Evolutionary conservation across 2,113 vertebrate species (phyloP), one percentile per base, ranked within the genome.

Genomic region (Chamaea fasciata): DNA sequence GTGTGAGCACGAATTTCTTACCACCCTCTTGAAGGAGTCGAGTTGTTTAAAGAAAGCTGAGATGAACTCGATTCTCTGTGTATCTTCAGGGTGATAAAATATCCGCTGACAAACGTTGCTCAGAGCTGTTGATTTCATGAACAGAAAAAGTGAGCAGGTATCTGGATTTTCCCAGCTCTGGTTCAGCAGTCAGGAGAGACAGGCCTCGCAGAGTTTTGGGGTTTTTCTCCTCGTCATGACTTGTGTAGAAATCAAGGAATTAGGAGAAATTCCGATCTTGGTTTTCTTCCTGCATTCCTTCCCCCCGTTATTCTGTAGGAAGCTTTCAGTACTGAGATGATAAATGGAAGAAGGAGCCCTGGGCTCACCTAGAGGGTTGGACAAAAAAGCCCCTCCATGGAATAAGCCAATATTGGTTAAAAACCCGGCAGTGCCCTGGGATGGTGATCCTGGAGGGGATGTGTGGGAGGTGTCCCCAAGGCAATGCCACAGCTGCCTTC

Each of bases 11-110:
- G 3, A 0, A 33, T 55, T 35, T 28, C 31, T 23, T 27, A 1
- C 16, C 2, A 0, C 5, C 1, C 5, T 28, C 41, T 42, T 31
- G 57, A n/a, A 37, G 50, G 65, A 37, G 44, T 20, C 1, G 2
- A 33, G 47, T 5, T 59, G 60, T 30, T 59, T 21, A 13, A 47
- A 27, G 69, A 5, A 18, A 52, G 49, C 81, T 30, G 15, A 59
- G 42, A 9, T 3, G 2, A 35, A 15, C 15, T 62, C 10, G 2
- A 5, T 86, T 60, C 28, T 62, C 59, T 0, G 0, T 4, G 11
- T 7, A 0, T 56, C 49, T 26, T 41, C 12, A 31, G 57, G 28
- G 28, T 41, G 80, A 7, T 60, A 11, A 65, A 60, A 31, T 24
- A 6, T 1, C 49, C 11, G 2, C 6, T 85, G 16, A 11, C 62